These are phyloP conservation scores for Cheirogaleus major DNA, from an alignment of 2,797 vertebrate species.

Conservation along the genomic window DNA sequence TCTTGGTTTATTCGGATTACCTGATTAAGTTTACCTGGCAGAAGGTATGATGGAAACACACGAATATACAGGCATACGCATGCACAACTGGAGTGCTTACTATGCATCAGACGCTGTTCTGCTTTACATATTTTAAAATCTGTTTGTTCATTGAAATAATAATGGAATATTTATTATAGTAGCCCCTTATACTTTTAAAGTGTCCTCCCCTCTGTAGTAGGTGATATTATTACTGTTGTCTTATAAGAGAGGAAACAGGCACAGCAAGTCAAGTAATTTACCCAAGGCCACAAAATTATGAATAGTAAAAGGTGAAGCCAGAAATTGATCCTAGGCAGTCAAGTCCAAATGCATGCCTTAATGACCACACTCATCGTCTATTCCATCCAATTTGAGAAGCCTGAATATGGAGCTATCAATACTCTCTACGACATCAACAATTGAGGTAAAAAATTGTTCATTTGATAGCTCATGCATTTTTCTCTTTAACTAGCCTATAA, in stretches of 20 bases:
- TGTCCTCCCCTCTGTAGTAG: neutral
- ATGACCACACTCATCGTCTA: neutral
- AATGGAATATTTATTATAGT: neutral
- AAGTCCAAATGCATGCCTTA: neutral
- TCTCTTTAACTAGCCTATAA: neutral
- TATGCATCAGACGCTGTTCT: neutral
- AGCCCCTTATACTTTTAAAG: neutral
- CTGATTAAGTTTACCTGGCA: neutral
- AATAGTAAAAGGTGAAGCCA: neutral
- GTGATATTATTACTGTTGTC: neutral
- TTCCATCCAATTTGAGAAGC: neutral
- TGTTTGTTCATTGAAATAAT: neutral
- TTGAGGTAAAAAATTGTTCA: neutral
- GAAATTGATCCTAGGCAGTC: neutral
- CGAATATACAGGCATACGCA: accelerated
- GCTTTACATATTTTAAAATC: neutral
- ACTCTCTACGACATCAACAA: neutral
- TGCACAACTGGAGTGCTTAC: neutral
- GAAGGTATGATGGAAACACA: neutral
- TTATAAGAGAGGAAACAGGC: neutral
- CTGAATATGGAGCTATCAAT: neutral
- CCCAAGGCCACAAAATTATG: neutral
- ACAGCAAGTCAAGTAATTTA: neutral
- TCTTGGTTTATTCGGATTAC: neutral
- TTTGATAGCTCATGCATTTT: neutral